phyloP scores from a whole-genome alignment of 2,797 vertebrate genomes.

The Sebastes alutus region DNA sequence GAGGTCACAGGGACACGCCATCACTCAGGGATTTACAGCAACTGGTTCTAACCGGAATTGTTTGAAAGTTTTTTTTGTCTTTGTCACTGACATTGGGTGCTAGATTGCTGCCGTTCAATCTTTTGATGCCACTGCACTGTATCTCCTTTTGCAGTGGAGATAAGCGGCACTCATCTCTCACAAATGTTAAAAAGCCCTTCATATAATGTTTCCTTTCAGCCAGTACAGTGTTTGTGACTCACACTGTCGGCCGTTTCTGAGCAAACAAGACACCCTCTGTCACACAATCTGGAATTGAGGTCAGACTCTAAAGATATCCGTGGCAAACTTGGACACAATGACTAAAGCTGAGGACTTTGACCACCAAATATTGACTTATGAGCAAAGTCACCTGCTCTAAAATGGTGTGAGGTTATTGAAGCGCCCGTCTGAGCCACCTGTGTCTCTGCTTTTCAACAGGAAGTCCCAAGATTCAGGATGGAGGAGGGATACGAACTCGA shows the following conservation, averaged over 20 bases:
- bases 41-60: slow-evolving; percentile 71
- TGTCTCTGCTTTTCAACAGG: slow-evolving; percentile 41
- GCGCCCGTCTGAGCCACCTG: not conserved
- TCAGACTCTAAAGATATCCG: slow-evolving; percentile 53
- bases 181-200: slow-evolving; percentile 1
- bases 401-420: slow-evolving; percentile 7
- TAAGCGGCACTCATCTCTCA: slow-evolving; percentile 32
- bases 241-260: slow-evolving; percentile 31
- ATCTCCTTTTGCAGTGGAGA: slow-evolving; percentile 22
- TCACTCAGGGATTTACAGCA: slow-evolving; percentile 69
- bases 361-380: slow-evolving; percentile 73
- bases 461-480: slow-evolving; percentile 80
- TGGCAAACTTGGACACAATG: slow-evolving; percentile 47
- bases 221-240: slow-evolving; percentile 18
- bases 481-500: slow-evolving; percentile 94
- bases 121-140: slow-evolving; percentile 4
- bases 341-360: slow-evolving; percentile 72
- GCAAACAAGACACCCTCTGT: slow-evolving; percentile 59
- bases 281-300: slow-evolving; percentile 42
- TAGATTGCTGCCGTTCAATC: slow-evolving; percentile 25
- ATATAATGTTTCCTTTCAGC: slow-evolving; percentile 7
- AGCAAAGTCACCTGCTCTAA: slow-evolving; percentile 42
- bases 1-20: slow-evolving; percentile 69
- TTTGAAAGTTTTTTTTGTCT: slow-evolving; percentile 39
- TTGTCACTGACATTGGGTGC: slow-evolving; percentile 31